Conservation (phyloP, 2,113 vertebrate species). For the Erpornis zantholeuca region DNA sequence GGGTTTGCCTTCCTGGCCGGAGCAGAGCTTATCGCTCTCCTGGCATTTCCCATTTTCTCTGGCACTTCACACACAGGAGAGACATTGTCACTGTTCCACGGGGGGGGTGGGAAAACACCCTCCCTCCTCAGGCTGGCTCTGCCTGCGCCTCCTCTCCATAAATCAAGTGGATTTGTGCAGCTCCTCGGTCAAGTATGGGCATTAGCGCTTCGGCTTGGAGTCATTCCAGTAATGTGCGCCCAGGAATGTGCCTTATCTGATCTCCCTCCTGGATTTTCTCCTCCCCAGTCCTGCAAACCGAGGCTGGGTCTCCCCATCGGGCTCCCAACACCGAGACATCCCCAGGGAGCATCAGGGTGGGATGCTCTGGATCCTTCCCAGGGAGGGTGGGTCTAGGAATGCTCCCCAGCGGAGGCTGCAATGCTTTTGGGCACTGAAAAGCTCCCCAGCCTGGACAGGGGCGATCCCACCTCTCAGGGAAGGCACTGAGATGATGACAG, state of each 20-base stretch:
- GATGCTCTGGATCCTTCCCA: not conserved
- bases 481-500: not conserved
- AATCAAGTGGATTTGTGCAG: conserved; percentile 35
- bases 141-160: not conserved
- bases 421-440: not conserved
- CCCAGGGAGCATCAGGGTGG: not conserved
- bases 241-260: conserved; percentile 54
- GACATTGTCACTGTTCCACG: not conserved
- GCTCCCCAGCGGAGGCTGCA: rapidly evolving
- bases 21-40: not conserved
- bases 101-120: not conserved
- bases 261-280: not conserved
- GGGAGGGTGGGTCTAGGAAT: rapidly evolving
- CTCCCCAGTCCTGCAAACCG: not conserved
- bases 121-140: not conserved
- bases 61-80: not conserved
- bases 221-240: not conserved
- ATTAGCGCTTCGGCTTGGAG: not conserved
- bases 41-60: not conserved
- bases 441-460: not conserved
- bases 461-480: not conserved
- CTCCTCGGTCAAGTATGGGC: conserved; percentile 30
- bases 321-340: not conserved
- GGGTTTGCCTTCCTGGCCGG: not conserved
- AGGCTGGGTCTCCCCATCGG: not conserved